Base-by-base conservation (phyloP, 2,888 invertebrate genomes). In the Maniola hyperantus region DNA sequence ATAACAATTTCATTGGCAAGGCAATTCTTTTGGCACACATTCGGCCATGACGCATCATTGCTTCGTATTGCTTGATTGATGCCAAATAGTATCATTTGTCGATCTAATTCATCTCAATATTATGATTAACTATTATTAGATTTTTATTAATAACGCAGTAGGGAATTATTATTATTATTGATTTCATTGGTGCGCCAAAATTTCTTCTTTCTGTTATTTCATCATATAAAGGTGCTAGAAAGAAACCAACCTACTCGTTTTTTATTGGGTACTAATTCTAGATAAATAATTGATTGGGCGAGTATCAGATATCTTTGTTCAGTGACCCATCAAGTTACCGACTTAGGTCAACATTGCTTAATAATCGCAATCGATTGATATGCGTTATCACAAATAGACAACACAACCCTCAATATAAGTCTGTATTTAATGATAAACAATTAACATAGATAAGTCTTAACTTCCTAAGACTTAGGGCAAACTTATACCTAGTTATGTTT, bases 11-110 rank as follows among this genome's bases (percentile, higher is more conserved):
- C 18, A 55, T 39, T 55, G 39, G 39, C 39, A 6, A 18, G 13
- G 11, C 50, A 59, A 44, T 36, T 34, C 46, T 55, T 60, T 11
- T 67, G 67, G 67, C 67, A 60, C 48, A 20, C 11, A 39, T 42
- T 42, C 18, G 18, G 0, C 18, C 11, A 34, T 65, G 65, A 68
- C 63, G 65, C 48, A 62, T 68, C 54, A 54, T 50, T 34, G 63
- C 59, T 68, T 65, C 58, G 63, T 68, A 46, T 54, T 34, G 63
- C 59, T 68, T 68, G 62, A 65, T 68, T 68, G 63, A 68, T 63
- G 58, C 51, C 62, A 68, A 68, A 68, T 59, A 68, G 54, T 58
- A 53, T 59, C 63, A 33, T n/a, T 42, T 54, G 36, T 15, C 51
- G 60, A 54, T 68, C 57, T 53, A 61, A 53, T 68, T 68, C 42